Base-by-base conservation (phyloP, 2,888 invertebrate genomes). In the Melinopterus prodromus region DNA sequence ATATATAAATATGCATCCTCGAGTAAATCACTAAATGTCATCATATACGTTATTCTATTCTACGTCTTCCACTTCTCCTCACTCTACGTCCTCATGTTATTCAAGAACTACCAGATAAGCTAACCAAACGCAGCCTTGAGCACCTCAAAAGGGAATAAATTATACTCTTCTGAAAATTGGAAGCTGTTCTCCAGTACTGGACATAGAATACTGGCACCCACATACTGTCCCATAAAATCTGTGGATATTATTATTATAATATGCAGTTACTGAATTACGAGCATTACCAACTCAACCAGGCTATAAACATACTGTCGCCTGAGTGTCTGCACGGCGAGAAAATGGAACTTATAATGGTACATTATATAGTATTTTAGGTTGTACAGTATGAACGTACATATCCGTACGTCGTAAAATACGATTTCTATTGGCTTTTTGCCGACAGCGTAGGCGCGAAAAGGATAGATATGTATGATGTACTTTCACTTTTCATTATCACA, bases 401-500 rank as follows among this genome's bases (percentile, higher is more conserved):
- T 53, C 53, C 53, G 53, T 53, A 53, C 53, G 1, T 53, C 53
- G 74, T 37, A 74, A 74, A 36, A 26, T 74, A 74, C 74, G 74
- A 74, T 74, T 74, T 37, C 74, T 36, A 74, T 74, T 37, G 74
- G 74, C 37, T 74, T 74, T 74, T 37, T 37, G 74, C 74, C 37
- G 37, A 74, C 37, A 74, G 74, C 36, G 74, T 74, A 74, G 74
- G 74, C 74, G 74, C 74, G 74, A 74, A 35, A 74, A 74, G 74
- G 74, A 74, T 74, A 74, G 74, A 74, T 74, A 74, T 74, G 35
- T 74, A 74, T 37, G 74, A 74, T 74, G 74, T 37, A 74, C 74
- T 74, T 74, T 74, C 74, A 74, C 74, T 74, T 74, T 74, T 74
- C 74, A 74, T 74, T 74, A 74, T 74, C 74, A 74, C 74, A 37